A percentile compares a stretch with the other conserved stretches of the same genome.
These are phyloP conservation scores for Halyomorpha halys DNA, from an alignment of 1,140 invertebrate species.

Conservation along the genomic window DNA sequence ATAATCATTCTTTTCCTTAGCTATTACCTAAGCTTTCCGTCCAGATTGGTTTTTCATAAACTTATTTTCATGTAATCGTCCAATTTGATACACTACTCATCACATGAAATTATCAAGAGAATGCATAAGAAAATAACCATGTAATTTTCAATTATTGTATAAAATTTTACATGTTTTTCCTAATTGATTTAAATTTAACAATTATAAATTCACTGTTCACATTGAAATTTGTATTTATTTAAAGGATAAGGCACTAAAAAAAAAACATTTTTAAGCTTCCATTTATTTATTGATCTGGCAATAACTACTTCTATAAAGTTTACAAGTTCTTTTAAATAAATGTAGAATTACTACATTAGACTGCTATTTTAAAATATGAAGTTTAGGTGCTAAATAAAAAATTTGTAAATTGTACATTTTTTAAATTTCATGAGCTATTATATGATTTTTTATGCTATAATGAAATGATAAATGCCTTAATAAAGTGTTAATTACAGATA, in stretches of 20 bases:
- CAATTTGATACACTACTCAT: constrained; percentile 1
- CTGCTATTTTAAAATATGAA: constrained; percentile 8
- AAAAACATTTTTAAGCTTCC: not conserved
- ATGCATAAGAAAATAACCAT: too few species aligned
- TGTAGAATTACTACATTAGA: constrained; percentile 8
- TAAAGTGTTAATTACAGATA: constrained; percentile 1
- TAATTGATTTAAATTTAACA: not conserved
- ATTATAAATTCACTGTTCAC: not conserved
- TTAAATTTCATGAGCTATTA: not conserved
- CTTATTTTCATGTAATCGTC: constrained; percentile 8
- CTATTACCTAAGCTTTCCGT: constrained; percentile 12
- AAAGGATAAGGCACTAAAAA: too few species aligned
- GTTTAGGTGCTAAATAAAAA: constrained; percentile 14
- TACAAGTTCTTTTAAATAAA: not conserved
- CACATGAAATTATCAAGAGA: not conserved
- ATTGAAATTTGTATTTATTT: not conserved
- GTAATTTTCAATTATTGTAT: not conserved
- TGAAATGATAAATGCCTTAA: constrained; percentile 8
- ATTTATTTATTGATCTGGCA: not conserved
- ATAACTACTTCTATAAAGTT: not conserved
- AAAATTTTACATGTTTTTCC: not conserved
- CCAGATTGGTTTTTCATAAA: not conserved
- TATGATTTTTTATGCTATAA: constrained; percentile 8
- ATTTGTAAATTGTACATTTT: constrained; percentile 5
- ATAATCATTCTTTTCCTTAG: constrained; percentile 3